These are phyloP conservation scores for Coelopa frigida DNA, from an alignment of 1,140 invertebrate species.

Conservation along the genomic window DNA sequence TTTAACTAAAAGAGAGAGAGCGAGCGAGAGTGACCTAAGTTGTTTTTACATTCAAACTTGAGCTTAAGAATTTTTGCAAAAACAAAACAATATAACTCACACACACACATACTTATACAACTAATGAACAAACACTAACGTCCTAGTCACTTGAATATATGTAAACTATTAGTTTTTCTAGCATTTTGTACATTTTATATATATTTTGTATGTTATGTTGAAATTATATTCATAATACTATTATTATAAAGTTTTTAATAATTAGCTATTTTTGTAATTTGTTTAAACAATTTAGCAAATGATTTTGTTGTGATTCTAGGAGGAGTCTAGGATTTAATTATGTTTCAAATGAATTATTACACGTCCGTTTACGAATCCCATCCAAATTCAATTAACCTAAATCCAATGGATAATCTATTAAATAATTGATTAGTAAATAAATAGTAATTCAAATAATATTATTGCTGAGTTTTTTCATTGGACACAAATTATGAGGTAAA, in stretches of 20 bases:
- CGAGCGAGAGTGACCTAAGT: too few species aligned
- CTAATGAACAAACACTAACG: neutral
- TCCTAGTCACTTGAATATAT: constrained; percentile 1
- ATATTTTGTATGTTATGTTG: constrained; percentile 22
- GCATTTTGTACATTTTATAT: constrained; percentile 5
- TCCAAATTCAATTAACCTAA: constrained; percentile 10
- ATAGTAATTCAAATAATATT: too few species aligned
- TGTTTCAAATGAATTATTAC: constrained; percentile 3
- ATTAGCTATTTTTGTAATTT: neutral
- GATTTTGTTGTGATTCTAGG: constrained; percentile 2
- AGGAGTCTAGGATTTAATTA: neutral
- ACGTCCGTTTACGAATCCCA: constrained; percentile 8
- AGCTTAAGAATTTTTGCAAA: too few species aligned
- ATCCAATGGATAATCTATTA: constrained; percentile 6
- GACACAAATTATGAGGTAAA: too few species aligned
- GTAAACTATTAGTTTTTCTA: neutral
- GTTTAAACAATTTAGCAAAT: neutral
- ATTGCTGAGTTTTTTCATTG: too few species aligned
- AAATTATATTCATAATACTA: constrained; percentile 6
- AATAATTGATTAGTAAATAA: constrained; percentile 8
- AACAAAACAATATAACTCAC: constrained; percentile 1
- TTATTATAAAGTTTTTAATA: neutral
- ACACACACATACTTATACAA: constrained; percentile 5
- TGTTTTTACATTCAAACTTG: too few species aligned
- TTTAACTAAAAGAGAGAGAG: too few species aligned